Evolutionary conservation across 30 jellyfish, hydroid and myxozoan species (phyloP), one percentile per base, ranked within the genome.

Genomic region (Aurelia sp.): DNA sequence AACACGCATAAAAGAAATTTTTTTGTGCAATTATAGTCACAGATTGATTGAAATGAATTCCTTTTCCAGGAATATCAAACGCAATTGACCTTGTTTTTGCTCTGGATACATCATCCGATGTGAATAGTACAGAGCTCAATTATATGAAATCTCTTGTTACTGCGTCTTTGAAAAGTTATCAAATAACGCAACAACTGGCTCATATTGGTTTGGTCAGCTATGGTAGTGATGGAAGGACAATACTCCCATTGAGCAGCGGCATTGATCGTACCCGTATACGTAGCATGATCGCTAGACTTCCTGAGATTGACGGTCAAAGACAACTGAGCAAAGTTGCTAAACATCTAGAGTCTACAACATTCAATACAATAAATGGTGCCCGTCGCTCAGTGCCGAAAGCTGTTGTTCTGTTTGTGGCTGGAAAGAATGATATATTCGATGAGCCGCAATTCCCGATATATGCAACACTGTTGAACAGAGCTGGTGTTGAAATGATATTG

Each of bases 371-470:
- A 3, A 35, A 82, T 60, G 97, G 97, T 55, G 92, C 89, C 6
- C 88, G 98, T 31, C 35, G 55, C 2, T 68, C 81, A 20, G 84
- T 79, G 10, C 90, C 98, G 4, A 87, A 87, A 61, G 88, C 84
- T 6, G 80, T 82, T 1, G 86, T 92, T 22, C 4, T 92, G 55
- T 58, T 92, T 37, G 79, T 78, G 40, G 76, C 74, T 21, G 95
- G 86, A 19, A 72, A 75, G 63, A 53, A 63, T 12, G 85, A 66
- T 37, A 58, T 40, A 1, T 50, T 50, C 3, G 89, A 76, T 40
- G 15, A 61, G n/a, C 64, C 85, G 23, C 89, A 74, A 60, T 55
- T 82, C 41, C 91, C 85, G 4, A 15, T 71, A 11, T 71, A 68
- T 48, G 91, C 91, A 53, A 40, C 85, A 3, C 66, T 71, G 78